These are phyloP conservation scores for Spheniscus mendiculus DNA, from an alignment of 2,113 vertebrate species.

Conservation along the genomic window DNA sequence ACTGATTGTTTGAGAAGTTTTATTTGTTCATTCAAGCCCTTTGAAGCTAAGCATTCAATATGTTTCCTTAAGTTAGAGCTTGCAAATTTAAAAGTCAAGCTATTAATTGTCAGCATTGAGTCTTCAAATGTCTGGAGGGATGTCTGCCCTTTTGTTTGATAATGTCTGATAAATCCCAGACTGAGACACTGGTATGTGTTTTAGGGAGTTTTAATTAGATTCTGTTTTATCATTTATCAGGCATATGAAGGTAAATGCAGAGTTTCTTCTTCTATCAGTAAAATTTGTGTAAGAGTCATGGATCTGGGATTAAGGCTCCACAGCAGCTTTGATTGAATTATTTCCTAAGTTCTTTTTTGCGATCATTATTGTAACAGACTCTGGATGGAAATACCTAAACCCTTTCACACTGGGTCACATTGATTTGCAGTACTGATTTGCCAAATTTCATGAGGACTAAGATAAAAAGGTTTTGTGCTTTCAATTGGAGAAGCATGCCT, in stretches of 20 bases:
- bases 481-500: neutral
- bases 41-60: neutral
- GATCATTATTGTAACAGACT: constrained; percentile 14
- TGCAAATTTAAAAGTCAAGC: constrained; percentile 29
- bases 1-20: neutral
- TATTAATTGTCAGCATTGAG: constrained; percentile 7
- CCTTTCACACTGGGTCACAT: neutral
- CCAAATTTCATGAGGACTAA: neutral
- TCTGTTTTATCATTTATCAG: constrained; percentile 30
- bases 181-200: neutral
- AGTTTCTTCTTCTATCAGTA: neutral
- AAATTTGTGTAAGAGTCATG: neutral
- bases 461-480: neutral
- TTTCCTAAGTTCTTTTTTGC: neutral
- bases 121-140: constrained; percentile 20
- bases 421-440: constrained; percentile 18
- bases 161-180: constrained; percentile 20
- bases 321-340: constrained; percentile 16
- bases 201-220: constrained; percentile 31
- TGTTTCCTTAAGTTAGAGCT: neutral
- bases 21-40: constrained; percentile 4
- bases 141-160: constrained; percentile 8
- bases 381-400: neutral
- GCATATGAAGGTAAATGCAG: neutral
- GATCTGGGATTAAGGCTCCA: neutral